These are phyloP conservation scores for Sinosuthora webbiana DNA, from an alignment of 2,113 vertebrate species.

Conservation along the genomic window DNA sequence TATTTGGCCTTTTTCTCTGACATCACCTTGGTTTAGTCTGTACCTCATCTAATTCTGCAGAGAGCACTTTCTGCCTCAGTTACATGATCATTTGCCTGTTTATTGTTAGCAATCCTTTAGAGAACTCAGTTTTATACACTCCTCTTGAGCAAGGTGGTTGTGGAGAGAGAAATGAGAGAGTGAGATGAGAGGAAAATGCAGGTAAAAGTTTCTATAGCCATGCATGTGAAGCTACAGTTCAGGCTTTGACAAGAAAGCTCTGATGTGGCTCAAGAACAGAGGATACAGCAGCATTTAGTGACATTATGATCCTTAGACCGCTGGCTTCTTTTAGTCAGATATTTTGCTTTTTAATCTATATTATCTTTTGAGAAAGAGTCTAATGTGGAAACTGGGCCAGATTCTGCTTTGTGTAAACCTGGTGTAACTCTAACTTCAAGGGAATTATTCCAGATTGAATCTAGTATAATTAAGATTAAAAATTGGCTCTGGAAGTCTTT, in stretches of 20 bases:
- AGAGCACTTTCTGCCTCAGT: background rate
- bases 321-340: background rate
- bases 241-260: background rate
- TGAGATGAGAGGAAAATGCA: background rate
- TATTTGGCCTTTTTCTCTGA: background rate
- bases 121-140: background rate
- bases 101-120: background rate
- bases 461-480: constrained; percentile 56
- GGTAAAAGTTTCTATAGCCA: background rate
- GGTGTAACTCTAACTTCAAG: constrained; percentile 25
- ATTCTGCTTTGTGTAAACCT: constrained; percentile 21
- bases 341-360: background rate
- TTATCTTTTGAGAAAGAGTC: background rate
- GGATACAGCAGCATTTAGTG: background rate
- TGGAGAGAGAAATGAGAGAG: background rate
- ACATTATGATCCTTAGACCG: background rate
- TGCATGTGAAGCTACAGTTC: background rate
- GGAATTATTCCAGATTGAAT: constrained; percentile 42
- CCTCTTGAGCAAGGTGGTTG: background rate
- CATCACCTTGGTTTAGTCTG: background rate
- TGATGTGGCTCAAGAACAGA: background rate
- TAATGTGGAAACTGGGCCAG: background rate
- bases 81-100: background rate
- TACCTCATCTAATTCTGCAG: background rate
- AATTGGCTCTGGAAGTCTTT: constrained; percentile 53